These are phyloP conservation scores for Propithecus deckenii DNA, from an alignment of 2,797 vertebrate genomes.

Conservation along the genomic window DNA sequence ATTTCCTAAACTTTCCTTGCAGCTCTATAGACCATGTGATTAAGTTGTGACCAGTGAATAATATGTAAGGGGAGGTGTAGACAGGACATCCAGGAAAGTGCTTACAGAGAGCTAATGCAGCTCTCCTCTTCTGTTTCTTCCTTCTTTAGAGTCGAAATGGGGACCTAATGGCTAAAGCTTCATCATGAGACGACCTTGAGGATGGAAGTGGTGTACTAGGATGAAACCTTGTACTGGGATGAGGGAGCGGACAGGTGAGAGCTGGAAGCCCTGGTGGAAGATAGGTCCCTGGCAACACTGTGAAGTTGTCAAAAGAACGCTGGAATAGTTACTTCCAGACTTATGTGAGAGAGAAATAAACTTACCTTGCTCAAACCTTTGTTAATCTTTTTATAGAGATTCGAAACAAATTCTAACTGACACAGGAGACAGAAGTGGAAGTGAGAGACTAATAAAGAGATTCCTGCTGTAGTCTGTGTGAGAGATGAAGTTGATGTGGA, in stretches of 20 bases:
- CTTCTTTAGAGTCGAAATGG: not conserved
- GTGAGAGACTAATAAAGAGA: not conserved
- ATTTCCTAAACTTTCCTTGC: conserved; percentile 29
- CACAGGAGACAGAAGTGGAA: not conserved
- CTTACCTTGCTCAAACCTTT: not conserved
- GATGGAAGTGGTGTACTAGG: not conserved
- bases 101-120: not conserved
- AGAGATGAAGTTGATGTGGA: not conserved
- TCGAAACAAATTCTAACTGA: not conserved
- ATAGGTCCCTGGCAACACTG: not conserved
- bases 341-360: not conserved
- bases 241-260: not conserved
- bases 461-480: not conserved
- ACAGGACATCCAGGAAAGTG: not conserved
- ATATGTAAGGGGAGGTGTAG: not conserved
- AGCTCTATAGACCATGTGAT: not conserved
- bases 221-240: not conserved
- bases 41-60: not conserved
- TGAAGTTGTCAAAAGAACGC: not conserved
- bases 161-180: not conserved
- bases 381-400: not conserved
- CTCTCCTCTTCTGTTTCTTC: not conserved
- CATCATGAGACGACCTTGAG: not conserved
- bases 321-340: not conserved
- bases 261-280: not conserved